A percentile compares a stretch with the other conserved stretches of the same genome.
phyloP scores from a whole-genome alignment of 1,140 invertebrate species.

The Aphelenchoides fujianensis region DNA sequence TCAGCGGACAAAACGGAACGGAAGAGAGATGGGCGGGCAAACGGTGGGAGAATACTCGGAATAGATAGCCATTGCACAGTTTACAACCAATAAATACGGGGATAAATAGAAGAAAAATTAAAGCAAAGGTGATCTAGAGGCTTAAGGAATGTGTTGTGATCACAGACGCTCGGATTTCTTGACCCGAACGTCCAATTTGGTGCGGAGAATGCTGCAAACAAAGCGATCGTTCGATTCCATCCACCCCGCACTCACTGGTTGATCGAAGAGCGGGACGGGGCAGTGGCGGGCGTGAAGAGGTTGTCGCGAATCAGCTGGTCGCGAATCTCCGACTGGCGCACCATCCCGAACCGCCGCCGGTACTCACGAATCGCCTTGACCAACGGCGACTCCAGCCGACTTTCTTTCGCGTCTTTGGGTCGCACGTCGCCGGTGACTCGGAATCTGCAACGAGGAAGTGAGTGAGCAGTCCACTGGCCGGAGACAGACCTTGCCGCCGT shows the following conservation, averaged over 20 bases:
- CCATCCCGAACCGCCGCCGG: conserved; percentile 50
- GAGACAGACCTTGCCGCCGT: neutral
- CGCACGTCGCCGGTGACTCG: conserved; percentile 55
- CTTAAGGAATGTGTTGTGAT: too few species aligned
- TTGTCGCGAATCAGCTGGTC: conserved; percentile 60
- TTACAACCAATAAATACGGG: too few species aligned
- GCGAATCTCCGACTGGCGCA: conserved; percentile 58
- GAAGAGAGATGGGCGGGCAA: too few species aligned
- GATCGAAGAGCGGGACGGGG: conserved; percentile 54
- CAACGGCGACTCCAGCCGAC: conserved; percentile 54
- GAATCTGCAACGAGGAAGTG: conserved; percentile 43
- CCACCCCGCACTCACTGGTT: conserved; percentile 50
- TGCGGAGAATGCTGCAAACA: conserved; percentile 58
- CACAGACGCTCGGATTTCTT: too few species aligned
- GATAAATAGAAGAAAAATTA: too few species aligned
- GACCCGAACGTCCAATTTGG: conserved; percentile 51
- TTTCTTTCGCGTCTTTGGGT: conserved; percentile 61
- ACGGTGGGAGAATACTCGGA: too few species aligned
- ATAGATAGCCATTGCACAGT: too few species aligned
- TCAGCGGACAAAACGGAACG: too few species aligned
- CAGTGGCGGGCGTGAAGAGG: conserved; percentile 54
- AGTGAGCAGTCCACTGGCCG: neutral
- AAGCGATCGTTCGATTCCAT: neutral
- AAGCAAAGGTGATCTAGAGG: too few species aligned
- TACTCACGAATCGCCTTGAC: conserved; percentile 58